Conservation (phyloP, 2,888 invertebrate genomes). For the Macroteleia sp. region DNA sequence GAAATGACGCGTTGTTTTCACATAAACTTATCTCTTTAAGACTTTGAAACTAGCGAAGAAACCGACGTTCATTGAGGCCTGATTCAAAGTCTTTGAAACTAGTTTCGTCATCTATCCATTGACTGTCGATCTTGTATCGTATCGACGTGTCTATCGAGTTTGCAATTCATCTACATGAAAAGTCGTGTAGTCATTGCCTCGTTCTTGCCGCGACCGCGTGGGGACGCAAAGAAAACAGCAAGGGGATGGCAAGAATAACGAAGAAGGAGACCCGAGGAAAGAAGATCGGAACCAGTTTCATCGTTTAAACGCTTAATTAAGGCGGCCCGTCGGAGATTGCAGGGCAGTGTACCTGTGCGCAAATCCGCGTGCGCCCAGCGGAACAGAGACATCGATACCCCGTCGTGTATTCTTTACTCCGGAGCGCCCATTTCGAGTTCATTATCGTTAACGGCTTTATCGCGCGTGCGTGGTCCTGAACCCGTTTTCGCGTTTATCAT, state of each 20-base stretch:
- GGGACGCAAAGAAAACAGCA: constrained; percentile 26
- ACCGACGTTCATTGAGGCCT: too few relatives aligned
- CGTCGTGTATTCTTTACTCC: constrained; percentile 72
- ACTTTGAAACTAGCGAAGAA: too few relatives aligned
- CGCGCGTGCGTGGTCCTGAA: constrained; percentile 72
- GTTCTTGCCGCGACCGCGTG: constrained; percentile 42
- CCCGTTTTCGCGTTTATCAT: constrained; percentile 77
- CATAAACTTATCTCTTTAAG: too few relatives aligned
- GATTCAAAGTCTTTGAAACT: too few relatives aligned
- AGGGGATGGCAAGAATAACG: constrained; percentile 33
- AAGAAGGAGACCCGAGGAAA: constrained; percentile 59
- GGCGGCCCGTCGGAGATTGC: constrained; percentile 71
- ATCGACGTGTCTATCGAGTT: constrained; percentile 57
- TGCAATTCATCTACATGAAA: constrained; percentile 63
- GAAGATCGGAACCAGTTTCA: constrained; percentile 81
- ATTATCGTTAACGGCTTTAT: constrained; percentile 83
- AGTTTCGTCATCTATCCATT: constrained; percentile 46
- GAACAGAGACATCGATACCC: constrained; percentile 74
- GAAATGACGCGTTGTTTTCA: too few relatives aligned
- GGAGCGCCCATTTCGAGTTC: constrained; percentile 80
- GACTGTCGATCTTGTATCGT: constrained; percentile 46
- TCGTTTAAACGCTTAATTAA: constrained; percentile 84
- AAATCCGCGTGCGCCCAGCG: constrained; percentile 75
- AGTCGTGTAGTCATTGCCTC: constrained; percentile 53
- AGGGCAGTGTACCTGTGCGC: constrained; percentile 71